Percentiles rank a stretch among this genome's conserved stretches.
phyloP scores from a whole-genome alignment of 1,140 invertebrate species.

The Hyles vespertilio region DNA sequence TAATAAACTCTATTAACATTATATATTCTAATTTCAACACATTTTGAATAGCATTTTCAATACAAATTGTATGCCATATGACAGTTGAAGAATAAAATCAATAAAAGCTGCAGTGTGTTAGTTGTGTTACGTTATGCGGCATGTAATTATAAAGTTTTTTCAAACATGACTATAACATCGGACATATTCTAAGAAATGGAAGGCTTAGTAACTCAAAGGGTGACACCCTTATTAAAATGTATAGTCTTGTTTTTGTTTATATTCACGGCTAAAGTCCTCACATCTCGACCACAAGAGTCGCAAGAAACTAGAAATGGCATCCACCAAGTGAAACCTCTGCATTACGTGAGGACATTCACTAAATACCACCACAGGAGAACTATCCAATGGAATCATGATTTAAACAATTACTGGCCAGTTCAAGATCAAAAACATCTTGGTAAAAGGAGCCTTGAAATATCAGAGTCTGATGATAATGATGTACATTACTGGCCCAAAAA shows the following conservation, averaged over 20 bases:
- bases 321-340: constrained; percentile 49
- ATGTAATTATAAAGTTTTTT: constrained; percentile 6
- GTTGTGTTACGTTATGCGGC: constrained; percentile 48
- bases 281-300: constrained; percentile 55
- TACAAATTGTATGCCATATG: constrained; percentile 5
- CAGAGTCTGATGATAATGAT: constrained; percentile 2
- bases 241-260: constrained; percentile 64
- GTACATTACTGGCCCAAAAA: constrained; percentile 19
- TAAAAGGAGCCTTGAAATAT: constrained; percentile 29
- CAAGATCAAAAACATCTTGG: constrained; percentile 40
- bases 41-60: constrained; percentile 1
- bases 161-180: neutral
- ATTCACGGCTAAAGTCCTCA: constrained; percentile 65
- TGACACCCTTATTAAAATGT: constrained; percentile 61
- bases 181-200: constrained; percentile 29
- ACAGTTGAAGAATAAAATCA: constrained; percentile 48
- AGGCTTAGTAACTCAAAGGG: constrained; percentile 52
- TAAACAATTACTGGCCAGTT: constrained; percentile 42
- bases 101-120: constrained; percentile 51
- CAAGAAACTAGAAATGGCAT: constrained; percentile 53
- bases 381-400: constrained; percentile 56
- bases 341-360: constrained; percentile 65
- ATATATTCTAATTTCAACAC: too few species aligned
- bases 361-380: constrained; percentile 68
- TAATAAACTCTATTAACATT: too few species aligned